These are phyloP conservation scores for Cossypha caffra DNA, from an alignment of 2,797 vertebrate genomes.

Conservation along the genomic window DNA sequence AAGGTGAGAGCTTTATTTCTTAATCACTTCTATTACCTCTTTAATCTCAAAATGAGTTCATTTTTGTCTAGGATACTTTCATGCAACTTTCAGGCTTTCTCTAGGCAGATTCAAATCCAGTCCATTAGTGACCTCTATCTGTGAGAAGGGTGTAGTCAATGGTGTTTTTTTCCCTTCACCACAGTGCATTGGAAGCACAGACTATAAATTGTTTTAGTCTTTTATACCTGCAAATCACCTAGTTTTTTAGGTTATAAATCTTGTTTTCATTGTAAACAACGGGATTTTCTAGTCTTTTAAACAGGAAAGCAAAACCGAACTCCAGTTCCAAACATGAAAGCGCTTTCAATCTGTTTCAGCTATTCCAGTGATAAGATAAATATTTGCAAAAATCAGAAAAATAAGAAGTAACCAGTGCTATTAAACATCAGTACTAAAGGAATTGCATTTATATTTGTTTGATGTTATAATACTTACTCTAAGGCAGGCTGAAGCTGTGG, in stretches of 20 bases:
- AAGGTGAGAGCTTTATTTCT: conserved; percentile 38
- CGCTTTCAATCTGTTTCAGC: neutral
- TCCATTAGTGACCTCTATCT: conserved; percentile 87
- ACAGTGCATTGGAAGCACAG: neutral
- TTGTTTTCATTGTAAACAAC: neutral
- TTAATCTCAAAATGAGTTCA: conserved; percentile 69
- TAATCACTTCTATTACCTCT: conserved; percentile 40
- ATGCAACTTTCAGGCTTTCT: conserved; percentile 74
- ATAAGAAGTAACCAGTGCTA: neutral
- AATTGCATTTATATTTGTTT: neutral
- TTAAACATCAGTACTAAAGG: neutral
- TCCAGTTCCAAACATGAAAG: neutral
- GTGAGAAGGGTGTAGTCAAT: conserved; percentile 74
- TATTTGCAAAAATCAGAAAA: conserved; percentile 22
- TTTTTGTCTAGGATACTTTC: conserved; percentile 73
- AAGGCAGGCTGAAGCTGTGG: conserved; percentile 23
- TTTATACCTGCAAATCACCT: conserved; percentile 12
- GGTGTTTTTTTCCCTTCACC: neutral
- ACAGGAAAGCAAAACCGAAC: neutral
- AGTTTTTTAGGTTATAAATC: neutral
- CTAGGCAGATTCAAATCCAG: conserved; percentile 77
- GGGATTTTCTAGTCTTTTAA: conserved; percentile 6
- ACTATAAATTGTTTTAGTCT: neutral
- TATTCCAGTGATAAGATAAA: neutral
- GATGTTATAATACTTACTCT: conserved; percentile 13